Evolutionary conservation across 2,888 invertebrate species (phyloP), one percentile per base, ranked within the genome.

Genomic region (Merodon equestris): DNA sequence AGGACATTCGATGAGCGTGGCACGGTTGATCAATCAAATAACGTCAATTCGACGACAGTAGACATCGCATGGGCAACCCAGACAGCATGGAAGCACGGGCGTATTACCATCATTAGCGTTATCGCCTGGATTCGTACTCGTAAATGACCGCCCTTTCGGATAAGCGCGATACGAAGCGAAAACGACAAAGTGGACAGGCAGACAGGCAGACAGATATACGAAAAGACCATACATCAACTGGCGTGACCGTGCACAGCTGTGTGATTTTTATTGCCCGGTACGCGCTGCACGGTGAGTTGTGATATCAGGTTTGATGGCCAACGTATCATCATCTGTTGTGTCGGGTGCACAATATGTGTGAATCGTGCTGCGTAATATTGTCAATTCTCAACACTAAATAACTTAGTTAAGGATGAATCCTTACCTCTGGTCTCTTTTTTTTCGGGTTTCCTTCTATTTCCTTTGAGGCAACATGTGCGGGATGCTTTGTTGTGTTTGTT

Each of bases 221-320:
- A 7, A 73, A 56, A 56, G 58, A 82, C 76, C 70, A 82, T 82
- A 81, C 79, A 82, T 82, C 82, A 82, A 82, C 75, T 81, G 81
- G 81, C 79, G 82, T 81, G 82, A 81, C 82, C 82, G 68, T 71
- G 71, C 82, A 79, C 82, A 82, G 82, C 82, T 82, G 82, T 82
- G 64, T 40, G 74, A 79, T 64, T 79, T 79, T 79, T 74, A 74
- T 74, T 74, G 40, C 71, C 68, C 38, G 17, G 15, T 54, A 60
- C 51, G 40, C 54, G 42, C 27, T 7, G 38, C 51, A 38, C 73
- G 79, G 73, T 58, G 54, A 74, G 42, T 54, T 51, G 63, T 67
- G 73, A 63, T 71, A 64, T 57, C 7, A 38, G 19, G 68, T 48
- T 18, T 47, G 40, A 18, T 14, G 36, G 53, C 66, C 53, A 40